phyloP scores from a whole-genome alignment of 2,888 invertebrate species.

The Orthosia cruda region DNA sequence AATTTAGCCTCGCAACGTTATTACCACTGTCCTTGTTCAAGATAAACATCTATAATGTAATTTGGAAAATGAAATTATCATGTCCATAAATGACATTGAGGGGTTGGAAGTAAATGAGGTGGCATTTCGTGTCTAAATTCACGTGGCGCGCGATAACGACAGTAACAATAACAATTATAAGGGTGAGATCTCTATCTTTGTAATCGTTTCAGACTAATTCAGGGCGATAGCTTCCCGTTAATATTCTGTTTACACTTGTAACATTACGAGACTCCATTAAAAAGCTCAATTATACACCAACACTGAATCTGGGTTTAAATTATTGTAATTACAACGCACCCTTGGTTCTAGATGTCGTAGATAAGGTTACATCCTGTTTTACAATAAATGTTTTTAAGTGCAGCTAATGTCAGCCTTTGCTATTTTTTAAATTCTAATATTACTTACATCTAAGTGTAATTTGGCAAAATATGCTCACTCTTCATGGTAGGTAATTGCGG shows the following conservation, averaged over 20 bases:
- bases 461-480: conserved; percentile 48
- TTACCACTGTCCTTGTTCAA: conserved; percentile 72
- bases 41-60: conserved; percentile 82
- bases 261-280: conserved; percentile 73
- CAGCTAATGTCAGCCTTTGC: conserved; percentile 47
- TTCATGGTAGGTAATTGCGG: conserved; percentile 30
- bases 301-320: conserved; percentile 60
- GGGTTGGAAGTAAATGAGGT: conserved; percentile 80
- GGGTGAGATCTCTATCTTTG: conserved; percentile 81
- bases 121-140: conserved; percentile 80
- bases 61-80: conserved; percentile 86
- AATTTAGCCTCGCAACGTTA: conserved; percentile 72
- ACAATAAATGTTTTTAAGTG: conserved; percentile 58
- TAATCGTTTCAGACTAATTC: conserved; percentile 86
- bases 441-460: conserved; percentile 35
- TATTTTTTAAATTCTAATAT: conserved; percentile 40
- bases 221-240: conserved; percentile 76
- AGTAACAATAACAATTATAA: conserved; percentile 83
- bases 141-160: conserved; percentile 82
- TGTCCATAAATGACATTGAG: conserved; percentile 80
- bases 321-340: conserved; percentile 62
- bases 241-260: conserved; percentile 80
- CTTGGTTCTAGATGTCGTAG: conserved; percentile 69
- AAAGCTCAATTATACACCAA: conserved; percentile 62
- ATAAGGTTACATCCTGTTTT: conserved; percentile 70